Base-by-base conservation (phyloP, 2,113 vertebrate species). In the Prionailurus bengalensis region DNA sequence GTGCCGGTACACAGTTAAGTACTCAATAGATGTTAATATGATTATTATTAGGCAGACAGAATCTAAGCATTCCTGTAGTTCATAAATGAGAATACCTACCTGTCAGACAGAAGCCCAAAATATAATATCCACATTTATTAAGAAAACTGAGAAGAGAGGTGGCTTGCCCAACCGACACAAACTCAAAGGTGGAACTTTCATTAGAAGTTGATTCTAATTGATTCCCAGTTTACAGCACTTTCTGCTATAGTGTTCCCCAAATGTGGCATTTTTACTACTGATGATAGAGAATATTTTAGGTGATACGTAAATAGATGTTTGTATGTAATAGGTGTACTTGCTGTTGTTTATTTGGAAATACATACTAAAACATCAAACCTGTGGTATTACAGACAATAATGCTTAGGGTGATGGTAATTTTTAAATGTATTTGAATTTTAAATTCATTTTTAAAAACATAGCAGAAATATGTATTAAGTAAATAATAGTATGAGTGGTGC, bases 401-500 rank as follows among this genome's bases (percentile, higher is more conserved):
- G n/a, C 4, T 79, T 92, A 80, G 2, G 27, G 16, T 92, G 23
- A 82, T 42, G 21, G 51, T 78, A 61, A 94, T 55, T 93, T 87
- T 96, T n/a, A 76, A 97, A 66, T 83, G 42, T 90, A 93, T 79
- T 79, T 79, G 31, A 79, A 79, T 53, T 78, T 79, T 53, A 79
- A n/a, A 76, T 63, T 76, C 17, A 85, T 63, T 94, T 87, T 93
- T 55, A 23, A 93, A 95, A 81, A 81, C 51, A 85, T n/a, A 81
- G 21, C 33, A 65, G 82, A 88, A 93, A 71, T 23, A 84, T 5
- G 53, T n/a, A 90, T 86, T 73, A 94, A 96, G 61, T 89, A 95
- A 61, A n/a, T 68, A 87, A 83, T 71, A 87, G 36, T 90, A 55
- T 55, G 51, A n/a, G n/a, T 90, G 78, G 16, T 45, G 39, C 73